These are phyloP conservation scores for Proteles cristata DNA, from an alignment of 2,113 vertebrate species.

Conservation along the genomic window DNA sequence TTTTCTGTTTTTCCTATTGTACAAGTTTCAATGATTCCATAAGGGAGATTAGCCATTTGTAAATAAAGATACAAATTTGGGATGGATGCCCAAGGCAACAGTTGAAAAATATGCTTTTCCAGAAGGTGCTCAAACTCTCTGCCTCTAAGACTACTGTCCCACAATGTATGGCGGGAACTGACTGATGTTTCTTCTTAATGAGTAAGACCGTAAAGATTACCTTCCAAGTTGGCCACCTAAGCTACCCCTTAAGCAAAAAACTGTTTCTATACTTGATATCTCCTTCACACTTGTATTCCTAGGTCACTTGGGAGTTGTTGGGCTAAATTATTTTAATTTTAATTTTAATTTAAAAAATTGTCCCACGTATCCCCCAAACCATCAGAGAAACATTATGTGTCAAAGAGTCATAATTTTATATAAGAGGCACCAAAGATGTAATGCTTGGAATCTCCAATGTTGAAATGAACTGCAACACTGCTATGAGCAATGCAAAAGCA, in stretches of 20 bases:
- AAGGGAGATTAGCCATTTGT: background rate
- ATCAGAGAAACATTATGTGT: background rate
- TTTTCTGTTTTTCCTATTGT: slow-evolving; percentile 27
- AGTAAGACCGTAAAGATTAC: background rate
- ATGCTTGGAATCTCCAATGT: background rate
- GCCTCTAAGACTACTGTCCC: background rate
- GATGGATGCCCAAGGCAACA: background rate
- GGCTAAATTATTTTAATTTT: background rate
- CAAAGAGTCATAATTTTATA: background rate
- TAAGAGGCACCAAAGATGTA: background rate
- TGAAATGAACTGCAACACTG: background rate
- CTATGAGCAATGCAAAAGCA: background rate
- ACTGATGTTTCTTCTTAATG: background rate
- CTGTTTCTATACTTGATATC: background rate
- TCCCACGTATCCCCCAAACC: background rate
- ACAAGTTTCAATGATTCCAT: background rate
- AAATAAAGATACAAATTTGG: background rate
- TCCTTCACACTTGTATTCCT: background rate
- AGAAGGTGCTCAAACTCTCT: background rate
- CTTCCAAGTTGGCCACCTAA: background rate
- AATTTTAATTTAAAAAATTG: background rate
- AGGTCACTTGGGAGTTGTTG: background rate
- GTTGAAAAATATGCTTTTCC: background rate
- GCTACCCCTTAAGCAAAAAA: background rate
- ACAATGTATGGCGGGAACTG: background rate